phyloP scores from a whole-genome alignment of 2,113 vertebrate species.

The Delphinapterus leucas region DNA sequence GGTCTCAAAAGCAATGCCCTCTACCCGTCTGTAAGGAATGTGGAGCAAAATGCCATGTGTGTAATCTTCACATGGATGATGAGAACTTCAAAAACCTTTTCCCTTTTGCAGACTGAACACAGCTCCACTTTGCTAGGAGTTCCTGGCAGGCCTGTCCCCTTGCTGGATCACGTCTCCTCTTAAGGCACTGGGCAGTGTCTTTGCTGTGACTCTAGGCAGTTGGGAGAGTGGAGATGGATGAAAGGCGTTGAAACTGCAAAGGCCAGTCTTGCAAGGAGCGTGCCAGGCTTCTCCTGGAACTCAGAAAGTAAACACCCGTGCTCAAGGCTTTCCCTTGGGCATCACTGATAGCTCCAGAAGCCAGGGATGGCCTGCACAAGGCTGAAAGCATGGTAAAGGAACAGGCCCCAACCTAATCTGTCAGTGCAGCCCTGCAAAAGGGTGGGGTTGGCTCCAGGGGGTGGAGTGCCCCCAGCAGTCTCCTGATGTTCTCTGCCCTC shows the following conservation, averaged over 20 bases:
- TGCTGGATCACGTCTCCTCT: slow-evolving; percentile 6
- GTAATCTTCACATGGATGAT: not conserved
- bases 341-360: not conserved
- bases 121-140: not conserved
- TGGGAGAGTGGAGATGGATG: not conserved
- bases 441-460: not conserved
- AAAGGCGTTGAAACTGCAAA: not conserved
- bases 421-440: not conserved
- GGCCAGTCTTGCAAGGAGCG: slow-evolving; percentile 27
- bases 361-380: not conserved
- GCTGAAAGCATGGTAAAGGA: not conserved
- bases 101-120: not conserved
- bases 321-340: not conserved
- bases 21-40: not conserved
- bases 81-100: not conserved
- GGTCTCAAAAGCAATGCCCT: slow-evolving; percentile 29
- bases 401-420: not conserved
- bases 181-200: slow-evolving; percentile 74
- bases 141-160: not conserved
- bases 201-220: slow-evolving; percentile 50
- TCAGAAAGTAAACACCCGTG: not conserved
- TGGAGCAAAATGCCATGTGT: not conserved
- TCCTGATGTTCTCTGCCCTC: not conserved
- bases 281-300: slow-evolving; percentile 26
- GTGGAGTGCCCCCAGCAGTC: not conserved